phyloP scores from a whole-genome alignment of 1,140 invertebrate genomes.

The Spodoptera litura region DNA sequence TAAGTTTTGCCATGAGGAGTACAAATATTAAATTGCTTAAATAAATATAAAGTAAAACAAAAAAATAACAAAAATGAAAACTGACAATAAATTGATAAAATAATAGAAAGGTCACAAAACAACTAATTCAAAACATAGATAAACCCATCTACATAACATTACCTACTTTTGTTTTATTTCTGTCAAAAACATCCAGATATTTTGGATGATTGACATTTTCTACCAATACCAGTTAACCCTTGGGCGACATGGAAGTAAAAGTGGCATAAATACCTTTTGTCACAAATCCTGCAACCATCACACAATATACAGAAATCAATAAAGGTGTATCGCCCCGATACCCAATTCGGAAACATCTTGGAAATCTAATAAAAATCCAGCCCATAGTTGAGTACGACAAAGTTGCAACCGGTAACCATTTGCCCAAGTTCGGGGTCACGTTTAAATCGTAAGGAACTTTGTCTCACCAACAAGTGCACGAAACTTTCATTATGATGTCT shows the following conservation, averaged over 20 bases:
- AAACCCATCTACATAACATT: no score
- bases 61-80: no score
- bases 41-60: no score
- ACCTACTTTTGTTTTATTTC: no score
- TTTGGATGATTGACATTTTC: no score
- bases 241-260: not conserved
- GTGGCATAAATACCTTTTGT: not conserved
- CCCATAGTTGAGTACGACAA: constrained; percentile 55
- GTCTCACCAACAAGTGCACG: constrained; percentile 57
- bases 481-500: constrained; percentile 45
- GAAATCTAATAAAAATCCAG: not conserved
- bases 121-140: no score
- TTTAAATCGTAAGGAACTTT: constrained; percentile 65
- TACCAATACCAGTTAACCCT: no score
- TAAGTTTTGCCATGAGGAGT: no score
- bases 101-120: no score
- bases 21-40: no score
- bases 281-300: not conserved
- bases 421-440: constrained; percentile 54
- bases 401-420: constrained; percentile 55
- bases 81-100: no score
- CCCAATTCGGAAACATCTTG: not conserved
- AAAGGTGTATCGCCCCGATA: not conserved
- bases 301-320: not conserved
- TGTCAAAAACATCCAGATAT: no score